phyloP scores from a whole-genome alignment of 2,888 invertebrate species.

The Minunthozetes semirufus region DNA sequence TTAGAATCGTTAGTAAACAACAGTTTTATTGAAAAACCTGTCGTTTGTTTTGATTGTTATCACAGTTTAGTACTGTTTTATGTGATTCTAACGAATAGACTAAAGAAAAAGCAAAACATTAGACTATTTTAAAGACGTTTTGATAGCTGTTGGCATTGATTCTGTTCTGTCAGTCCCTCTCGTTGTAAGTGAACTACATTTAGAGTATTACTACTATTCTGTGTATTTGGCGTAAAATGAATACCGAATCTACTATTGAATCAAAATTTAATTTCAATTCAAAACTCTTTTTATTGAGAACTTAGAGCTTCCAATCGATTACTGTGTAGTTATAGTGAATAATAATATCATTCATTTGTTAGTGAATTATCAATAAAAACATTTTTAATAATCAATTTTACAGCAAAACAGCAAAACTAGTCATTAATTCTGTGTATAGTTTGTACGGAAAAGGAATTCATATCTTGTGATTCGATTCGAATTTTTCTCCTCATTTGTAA shows the following conservation, averaged over 20 bases:
- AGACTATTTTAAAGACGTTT: not conserved
- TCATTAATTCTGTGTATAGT: slow-evolving; percentile 11
- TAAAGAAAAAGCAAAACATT: not conserved
- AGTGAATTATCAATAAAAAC: not conserved
- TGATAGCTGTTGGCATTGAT: not conserved
- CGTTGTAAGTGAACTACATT: too few relatives aligned
- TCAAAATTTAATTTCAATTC: not conserved
- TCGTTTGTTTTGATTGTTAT: not conserved
- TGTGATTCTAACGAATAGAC: not conserved
- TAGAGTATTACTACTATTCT: too few relatives aligned
- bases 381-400: not conserved
- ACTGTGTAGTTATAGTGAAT: not conserved
- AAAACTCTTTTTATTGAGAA: not conserved
- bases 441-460: slow-evolving; percentile 13
- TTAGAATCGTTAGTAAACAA: too few relatives aligned
- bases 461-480: not conserved
- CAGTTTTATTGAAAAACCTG: not conserved
- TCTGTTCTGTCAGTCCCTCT: not conserved
- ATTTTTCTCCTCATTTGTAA: not conserved
- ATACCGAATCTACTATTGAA: not conserved
- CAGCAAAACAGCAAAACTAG: not conserved
- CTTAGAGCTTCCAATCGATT: not conserved
- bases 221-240: too few relatives aligned
- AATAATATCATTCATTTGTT: not conserved
- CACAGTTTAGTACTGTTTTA: not conserved